Conservation (phyloP, 2,113 vertebrate genomes). For the Amphiprion percula region DNA sequence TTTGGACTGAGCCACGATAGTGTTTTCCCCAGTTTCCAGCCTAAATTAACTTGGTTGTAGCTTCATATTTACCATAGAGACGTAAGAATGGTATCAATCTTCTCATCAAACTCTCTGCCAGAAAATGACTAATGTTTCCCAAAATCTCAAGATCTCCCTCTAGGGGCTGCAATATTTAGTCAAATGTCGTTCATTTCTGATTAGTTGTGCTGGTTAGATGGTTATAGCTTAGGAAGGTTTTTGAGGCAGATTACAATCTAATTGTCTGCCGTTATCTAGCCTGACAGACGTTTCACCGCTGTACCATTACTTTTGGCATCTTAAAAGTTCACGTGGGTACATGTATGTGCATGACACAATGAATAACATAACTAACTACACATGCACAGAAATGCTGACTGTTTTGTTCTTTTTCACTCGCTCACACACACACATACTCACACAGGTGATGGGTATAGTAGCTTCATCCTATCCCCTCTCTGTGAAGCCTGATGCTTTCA, state of each 20-base stretch:
- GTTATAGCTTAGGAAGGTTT: slow-evolving; percentile 1
- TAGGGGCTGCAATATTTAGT: not conserved
- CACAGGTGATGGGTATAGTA: slow-evolving; percentile 10
- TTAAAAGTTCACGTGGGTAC: not conserved
- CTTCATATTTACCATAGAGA: not conserved
- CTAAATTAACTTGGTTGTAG: not conserved
- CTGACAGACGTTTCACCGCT: not conserved
- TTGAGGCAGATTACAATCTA: not conserved
- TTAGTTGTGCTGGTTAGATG: not conserved
- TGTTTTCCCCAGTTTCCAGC: not conserved
- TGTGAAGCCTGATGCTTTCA: slow-evolving; percentile 69
- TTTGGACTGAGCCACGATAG: not conserved
- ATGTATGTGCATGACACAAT: not conserved
- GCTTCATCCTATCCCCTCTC: slow-evolving; percentile 34
- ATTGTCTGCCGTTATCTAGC: not conserved
- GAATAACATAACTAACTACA: slow-evolving; percentile 7
- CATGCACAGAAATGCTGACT: slow-evolving; percentile 5
- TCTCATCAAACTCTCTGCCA: slow-evolving; percentile 24
- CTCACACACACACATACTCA: slow-evolving; percentile 15
- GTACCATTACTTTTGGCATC: not conserved
- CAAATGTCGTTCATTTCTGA: slow-evolving; percentile 1
- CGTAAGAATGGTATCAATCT: slow-evolving; percentile 13
- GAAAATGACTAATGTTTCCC: not conserved
- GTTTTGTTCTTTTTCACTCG: slow-evolving; percentile 12
- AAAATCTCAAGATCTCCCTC: not conserved